A percentile compares a stretch with the other conserved stretches of the same genome.
phyloP scores from a whole-genome alignment of 2,113 vertebrate species.

The Bucco capensis region DNA sequence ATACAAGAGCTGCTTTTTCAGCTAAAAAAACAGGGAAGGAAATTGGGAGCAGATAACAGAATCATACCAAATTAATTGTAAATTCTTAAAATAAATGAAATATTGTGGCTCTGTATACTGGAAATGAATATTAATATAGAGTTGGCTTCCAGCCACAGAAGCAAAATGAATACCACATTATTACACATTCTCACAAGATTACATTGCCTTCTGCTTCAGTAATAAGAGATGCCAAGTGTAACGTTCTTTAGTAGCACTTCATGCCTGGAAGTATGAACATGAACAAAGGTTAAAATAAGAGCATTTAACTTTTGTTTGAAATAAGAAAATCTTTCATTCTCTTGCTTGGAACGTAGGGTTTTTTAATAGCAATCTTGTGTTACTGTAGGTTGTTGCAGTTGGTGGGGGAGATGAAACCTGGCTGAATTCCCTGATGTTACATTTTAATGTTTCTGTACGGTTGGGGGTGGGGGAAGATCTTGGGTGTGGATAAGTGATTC shows the following conservation, averaged over 20 bases:
- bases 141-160: slow-evolving; percentile 65
- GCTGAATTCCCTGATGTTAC: slow-evolving; percentile 56
- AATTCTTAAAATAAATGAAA: slow-evolving; percentile 74
- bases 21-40: slow-evolving; percentile 63
- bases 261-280: slow-evolving; percentile 47
- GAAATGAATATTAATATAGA: slow-evolving; percentile 64
- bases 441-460: slow-evolving; percentile 59
- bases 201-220: slow-evolving; percentile 61
- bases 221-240: slow-evolving; percentile 51
- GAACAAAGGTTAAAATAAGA: slow-evolving; percentile 64
- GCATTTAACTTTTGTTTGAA: slow-evolving; percentile 60
- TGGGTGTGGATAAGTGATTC: slow-evolving; percentile 65
- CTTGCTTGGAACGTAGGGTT: neutral
- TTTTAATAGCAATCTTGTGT: slow-evolving; percentile 10
- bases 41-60: slow-evolving; percentile 66
- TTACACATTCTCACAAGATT: slow-evolving; percentile 61
- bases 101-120: slow-evolving; percentile 57
- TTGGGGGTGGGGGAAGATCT: neutral
- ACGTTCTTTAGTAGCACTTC: slow-evolving; percentile 56
- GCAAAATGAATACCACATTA: slow-evolving; percentile 61
- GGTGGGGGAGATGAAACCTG: neutral
- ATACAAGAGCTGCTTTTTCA: slow-evolving; percentile 53
- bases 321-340: slow-evolving; percentile 47
- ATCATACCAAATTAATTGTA: slow-evolving; percentile 69
- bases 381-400: slow-evolving; percentile 5